Base-by-base conservation (phyloP, 1,140 invertebrate genomes). In the Potamilus streckersoni region DNA sequence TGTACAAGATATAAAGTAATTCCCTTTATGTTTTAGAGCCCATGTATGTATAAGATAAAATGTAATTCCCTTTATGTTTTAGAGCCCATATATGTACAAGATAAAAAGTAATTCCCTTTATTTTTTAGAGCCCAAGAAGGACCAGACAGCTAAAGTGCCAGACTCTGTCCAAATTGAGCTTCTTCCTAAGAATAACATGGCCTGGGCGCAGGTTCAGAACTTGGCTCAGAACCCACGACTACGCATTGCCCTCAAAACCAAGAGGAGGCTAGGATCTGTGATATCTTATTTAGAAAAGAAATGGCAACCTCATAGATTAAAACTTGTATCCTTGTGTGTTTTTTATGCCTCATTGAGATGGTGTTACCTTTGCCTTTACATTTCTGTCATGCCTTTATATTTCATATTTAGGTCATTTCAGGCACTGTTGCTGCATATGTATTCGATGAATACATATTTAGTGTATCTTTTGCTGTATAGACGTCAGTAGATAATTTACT, bases 161-260 rank as follows among this genome's bases (percentile, higher is more conserved):
- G 91, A 93, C 59, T 94, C 94, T 86, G 93, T 97, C 19, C 92
- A 92, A 31, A 92, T 98, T 56, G 93, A 95, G 89, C 89, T 98
- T 59, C 91, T 92, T 66, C 96, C 97, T 14, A 93, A 93, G 75
- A 93, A 93, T 77, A 95, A 94, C 87, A 90, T 92, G 79, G 93
- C 95, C 23, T 98, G 96, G 94, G 91, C 94, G 76, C 92, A 93
- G 79, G 96, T 98, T 16, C 96, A 98, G 87, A 92, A 92, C 12
- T 87, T 95, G 60, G 94, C 96, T 1, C 96, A 98, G 91, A 98
- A 98, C 92, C 97, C 97, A n/a, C 92, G 96, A 76, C 91, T 96
- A 11, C 92, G 93, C 55, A 92, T 94, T 55, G 91, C 93, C n/a
- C 88, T 95, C 31, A 93, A 95, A 14, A 91, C 96, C 66, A 95